Base-by-base conservation (phyloP, 2,888 invertebrate species). In the Anodontia alba region DNA sequence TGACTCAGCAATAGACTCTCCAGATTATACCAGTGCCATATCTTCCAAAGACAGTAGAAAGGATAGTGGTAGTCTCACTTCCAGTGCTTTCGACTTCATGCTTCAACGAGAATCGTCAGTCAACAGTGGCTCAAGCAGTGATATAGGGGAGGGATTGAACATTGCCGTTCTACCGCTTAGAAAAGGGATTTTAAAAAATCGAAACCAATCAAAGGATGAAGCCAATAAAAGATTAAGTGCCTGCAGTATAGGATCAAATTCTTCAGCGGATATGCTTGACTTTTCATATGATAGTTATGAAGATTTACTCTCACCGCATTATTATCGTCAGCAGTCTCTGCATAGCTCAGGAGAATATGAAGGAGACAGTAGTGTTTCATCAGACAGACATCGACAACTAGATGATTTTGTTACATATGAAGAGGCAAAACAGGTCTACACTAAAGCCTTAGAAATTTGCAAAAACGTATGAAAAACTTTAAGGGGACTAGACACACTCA, bases 231-330 rank as follows among this genome's bases (percentile, higher is more conserved):
- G 93, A 26, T 87, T 92, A 31, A 93, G 93, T 79, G 84, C 91
- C 12, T 91, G 93, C 80, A 93, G 93, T 73, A 84, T 88, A 23
- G 91, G 93, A 15, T 94, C 94, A 15, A 93, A 92, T 78, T 94
- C 94, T 0, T 94, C 94, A 0, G 92, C 91, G 29, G 94, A 94
- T 80, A 90, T 93, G 77, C 87, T 94, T 23, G 92, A 94, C 84
- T 91, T 94, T 81, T 93, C 93, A 0, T 93, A 93, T 68, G 93
- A 94, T 79, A 93, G 93, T 75, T 87, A 87, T 29, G 92, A 93
- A 69, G 90, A 91, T 17, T 71, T 77, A 26, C 67, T 81, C 12
- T 76, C 76, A n/a, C 43, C 73, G 15, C 68, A 72, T 20, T 81
- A 78, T 46, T 83, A 69, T 42, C 46, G 72, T n/a, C 74, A 75